Percentiles rank a stretch among this genome's conserved stretches.
phyloP scores from a whole-genome alignment of 1,140 invertebrate genomes.

The Helicoverpa armigera region DNA sequence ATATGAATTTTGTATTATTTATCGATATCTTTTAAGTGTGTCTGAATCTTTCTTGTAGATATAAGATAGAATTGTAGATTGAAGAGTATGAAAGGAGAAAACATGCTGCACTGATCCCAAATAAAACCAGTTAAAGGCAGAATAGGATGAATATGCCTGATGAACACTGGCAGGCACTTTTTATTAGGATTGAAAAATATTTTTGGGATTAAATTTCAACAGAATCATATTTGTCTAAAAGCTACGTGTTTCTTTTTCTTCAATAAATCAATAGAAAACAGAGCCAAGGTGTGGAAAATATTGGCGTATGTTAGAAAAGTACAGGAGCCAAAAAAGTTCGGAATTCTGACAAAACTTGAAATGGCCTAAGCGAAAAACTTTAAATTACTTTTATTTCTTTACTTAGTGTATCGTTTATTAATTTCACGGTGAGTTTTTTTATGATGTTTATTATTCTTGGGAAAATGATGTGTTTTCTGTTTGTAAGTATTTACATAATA shows the following conservation, averaged over 20 bases:
- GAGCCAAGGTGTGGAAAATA: constrained; percentile 19
- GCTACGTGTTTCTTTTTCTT: background rate
- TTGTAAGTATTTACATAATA: background rate
- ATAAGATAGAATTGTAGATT: too few relatives aligned
- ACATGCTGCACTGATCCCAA: too few relatives aligned
- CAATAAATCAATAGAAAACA: background rate
- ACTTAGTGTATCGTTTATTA: constrained; percentile 27
- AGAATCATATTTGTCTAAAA: too few relatives aligned
- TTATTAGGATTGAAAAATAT: too few relatives aligned
- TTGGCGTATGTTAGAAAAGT: constrained; percentile 24
- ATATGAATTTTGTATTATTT: background rate
- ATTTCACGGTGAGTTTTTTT: constrained; percentile 9
- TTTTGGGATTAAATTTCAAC: too few relatives aligned
- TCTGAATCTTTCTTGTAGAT: too few relatives aligned
- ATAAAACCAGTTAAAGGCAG: too few relatives aligned
- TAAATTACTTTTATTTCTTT: constrained; percentile 38
- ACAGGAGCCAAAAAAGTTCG: constrained; percentile 7
- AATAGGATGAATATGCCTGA: too few relatives aligned
- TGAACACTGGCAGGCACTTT: too few relatives aligned
- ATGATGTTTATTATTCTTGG: background rate
- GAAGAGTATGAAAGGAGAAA: too few relatives aligned
- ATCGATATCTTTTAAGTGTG: too few relatives aligned
- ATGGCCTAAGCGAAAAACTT: constrained; percentile 29
- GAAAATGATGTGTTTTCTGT: background rate
- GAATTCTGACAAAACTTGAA: constrained; percentile 30